Conservation (phyloP, 2,888 invertebrate genomes). For the Endotricha flammealis region DNA sequence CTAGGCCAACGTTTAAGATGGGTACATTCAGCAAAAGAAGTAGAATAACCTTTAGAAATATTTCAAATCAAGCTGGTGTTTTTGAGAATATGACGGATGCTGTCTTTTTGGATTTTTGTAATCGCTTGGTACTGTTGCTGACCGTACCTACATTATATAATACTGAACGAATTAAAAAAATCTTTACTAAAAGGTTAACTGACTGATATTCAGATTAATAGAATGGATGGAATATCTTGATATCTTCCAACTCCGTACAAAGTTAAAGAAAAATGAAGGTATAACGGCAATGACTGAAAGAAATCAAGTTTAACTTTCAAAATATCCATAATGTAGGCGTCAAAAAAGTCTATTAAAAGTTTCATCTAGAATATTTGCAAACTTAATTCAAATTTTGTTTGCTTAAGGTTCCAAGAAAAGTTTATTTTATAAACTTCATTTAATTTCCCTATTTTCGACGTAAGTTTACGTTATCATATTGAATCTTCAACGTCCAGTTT, state of each 20-base stretch:
- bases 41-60: too few relatives aligned
- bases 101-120: too few relatives aligned
- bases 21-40: too few relatives aligned
- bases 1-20: too few relatives aligned
- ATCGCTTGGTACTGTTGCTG: too few relatives aligned
- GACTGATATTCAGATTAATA: too few relatives aligned
- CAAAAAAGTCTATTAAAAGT: slow-evolving; percentile 22
- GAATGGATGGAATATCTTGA: neutral
- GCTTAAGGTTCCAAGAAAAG: slow-evolving; percentile 10
- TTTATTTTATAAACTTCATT: slow-evolving; percentile 20
- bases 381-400: slow-evolving; percentile 16
- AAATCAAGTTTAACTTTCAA: neutral
- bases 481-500: too few relatives aligned
- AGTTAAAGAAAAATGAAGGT: neutral
- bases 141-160: too few relatives aligned
- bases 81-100: too few relatives aligned
- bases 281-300: neutral
- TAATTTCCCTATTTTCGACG: slow-evolving; percentile 21
- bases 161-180: too few relatives aligned
- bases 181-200: too few relatives aligned
- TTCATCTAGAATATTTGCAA: slow-evolving; percentile 15
- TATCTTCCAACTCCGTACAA: neutral
- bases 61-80: neutral
- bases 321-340: slow-evolving; percentile 7
- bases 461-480: slow-evolving; percentile 17